Conservation (phyloP, 2,888 invertebrate species). For the Trissolcus japonicus region DNA sequence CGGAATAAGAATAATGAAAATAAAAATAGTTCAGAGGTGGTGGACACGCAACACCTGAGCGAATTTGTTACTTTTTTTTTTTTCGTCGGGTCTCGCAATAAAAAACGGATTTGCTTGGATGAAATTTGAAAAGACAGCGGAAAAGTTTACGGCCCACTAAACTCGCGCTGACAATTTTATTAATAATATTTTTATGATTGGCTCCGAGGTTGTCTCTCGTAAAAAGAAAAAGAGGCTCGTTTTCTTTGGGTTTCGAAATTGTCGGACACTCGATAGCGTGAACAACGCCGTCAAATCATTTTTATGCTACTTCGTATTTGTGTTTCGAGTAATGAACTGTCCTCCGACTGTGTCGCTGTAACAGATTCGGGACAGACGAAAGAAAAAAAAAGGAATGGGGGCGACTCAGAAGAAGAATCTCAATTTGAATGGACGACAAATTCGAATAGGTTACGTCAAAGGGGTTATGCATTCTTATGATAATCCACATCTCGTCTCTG, state of each 20-base stretch:
- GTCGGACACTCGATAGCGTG: conserved; percentile 5
- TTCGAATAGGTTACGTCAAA: conserved; percentile 45
- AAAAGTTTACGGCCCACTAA: conserved; percentile 33
- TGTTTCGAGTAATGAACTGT: conserved; percentile 41
- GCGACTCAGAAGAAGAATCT: conserved; percentile 11
- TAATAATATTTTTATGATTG: conserved; percentile 41
- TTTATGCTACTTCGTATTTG: conserved; percentile 37
- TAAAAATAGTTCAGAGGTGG: no score
- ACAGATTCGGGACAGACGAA: conserved; percentile 17
- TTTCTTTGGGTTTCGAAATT: conserved; percentile 41
- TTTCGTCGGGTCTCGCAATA: neutral
- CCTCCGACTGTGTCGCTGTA: conserved; percentile 5
- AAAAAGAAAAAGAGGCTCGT: conserved; percentile 13
- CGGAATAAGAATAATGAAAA: no score
- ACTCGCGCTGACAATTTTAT: conserved; percentile 35
- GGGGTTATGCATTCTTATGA: conserved; percentile 50
- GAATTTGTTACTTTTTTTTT: no score
- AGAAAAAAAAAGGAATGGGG: conserved; percentile 18
- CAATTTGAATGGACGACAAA: conserved; percentile 47
- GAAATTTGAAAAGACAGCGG: conserved; percentile 28
- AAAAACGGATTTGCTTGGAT: conserved; percentile 26
- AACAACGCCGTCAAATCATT: conserved; percentile 40
- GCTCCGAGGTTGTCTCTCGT: conserved; percentile 1
- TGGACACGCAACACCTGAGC: no score
- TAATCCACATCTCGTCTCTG: conserved; percentile 33